Conservation (phyloP, 2,888 invertebrate genomes). For the Xestobium rufovillosum region DNA sequence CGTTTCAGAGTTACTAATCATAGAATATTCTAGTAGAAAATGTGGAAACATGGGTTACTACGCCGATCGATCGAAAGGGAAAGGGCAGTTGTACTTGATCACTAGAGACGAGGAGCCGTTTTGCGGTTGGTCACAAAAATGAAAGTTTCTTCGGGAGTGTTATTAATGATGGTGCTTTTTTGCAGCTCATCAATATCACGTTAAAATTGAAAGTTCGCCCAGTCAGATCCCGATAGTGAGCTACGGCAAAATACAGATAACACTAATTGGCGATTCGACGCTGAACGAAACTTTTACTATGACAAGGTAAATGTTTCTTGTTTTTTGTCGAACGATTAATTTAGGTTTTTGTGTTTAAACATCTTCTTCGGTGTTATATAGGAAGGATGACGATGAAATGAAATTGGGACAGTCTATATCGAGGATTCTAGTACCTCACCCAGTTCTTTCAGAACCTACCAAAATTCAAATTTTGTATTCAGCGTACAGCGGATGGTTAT, state of each 20-base stretch:
- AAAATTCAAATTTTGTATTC: conserved; percentile 73
- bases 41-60: conserved; percentile 95
- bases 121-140: conserved; percentile 56
- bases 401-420: conserved; percentile 66
- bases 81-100: conserved; percentile 80
- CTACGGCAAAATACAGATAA: conserved; percentile 73
- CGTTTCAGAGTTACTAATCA: too few species aligned
- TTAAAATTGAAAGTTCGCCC: conserved; percentile 70
- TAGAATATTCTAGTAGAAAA: too few species aligned
- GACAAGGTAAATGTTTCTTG: conserved; percentile 55
- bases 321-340: too few species aligned
- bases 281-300: conserved; percentile 85
- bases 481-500: conserved; percentile 86
- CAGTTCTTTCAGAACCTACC: conserved; percentile 67
- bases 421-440: conserved; percentile 82
- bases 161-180: conserved; percentile 15
- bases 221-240: conserved; percentile 59
- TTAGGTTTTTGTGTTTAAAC: too few species aligned
- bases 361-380: too few species aligned
- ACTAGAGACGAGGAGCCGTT: conserved; percentile 90
- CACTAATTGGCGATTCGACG: conserved; percentile 70
- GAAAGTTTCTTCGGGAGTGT: background rate
- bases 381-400: conserved; percentile 72
- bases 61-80: conserved; percentile 73
- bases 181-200: conserved; percentile 78